Base-by-base conservation (phyloP, 1,140 invertebrate genomes). In the Agrilus planipennis region DNA sequence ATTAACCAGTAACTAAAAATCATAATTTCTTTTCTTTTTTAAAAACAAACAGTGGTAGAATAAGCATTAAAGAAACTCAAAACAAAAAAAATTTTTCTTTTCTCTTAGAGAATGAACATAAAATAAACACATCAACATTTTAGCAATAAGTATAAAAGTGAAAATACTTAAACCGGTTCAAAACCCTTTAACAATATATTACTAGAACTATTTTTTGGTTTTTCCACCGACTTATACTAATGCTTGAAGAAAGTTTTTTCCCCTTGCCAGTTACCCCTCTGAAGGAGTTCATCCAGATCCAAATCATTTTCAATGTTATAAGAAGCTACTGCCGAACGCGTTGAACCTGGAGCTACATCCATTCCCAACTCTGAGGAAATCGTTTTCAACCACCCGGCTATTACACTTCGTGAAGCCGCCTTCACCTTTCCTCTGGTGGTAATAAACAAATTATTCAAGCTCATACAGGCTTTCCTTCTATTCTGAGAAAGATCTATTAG, bases 381-480 rank as follows among this genome's bases (percentile, higher is more conserved):
- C 5, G 42, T 45, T 27, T 46, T 49, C 6, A 62, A 17, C 59
- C 58, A 61, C 11, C 54, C 53, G 6, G 53, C 53, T 7, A 63
- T 61, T 4, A 59, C 47, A 1, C 45, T 28, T 20, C 51, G 31
- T 14, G 53, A 53, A 10, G 58, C 60, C 18, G 52, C 47, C 27
- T 36, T 49, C 16, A 48, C 23, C 34, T 42, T 30, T 5, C 45
- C 45, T 37, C 45, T 49, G 11, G 46, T 50, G 18, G 49, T 45
- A 12, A 45, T 45, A 32, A 45, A 41, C 1, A 45, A 14, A 14
- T 16, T 9, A 14, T 11, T 9, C 7, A 32, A 14, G 15, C 14
- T 14, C 14, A 9, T 15, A 7, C 15, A 9, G 7, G 31, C 31
- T 11, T 16, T 16, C 14, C 31, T 32, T 32, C 10, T 27, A 9